Evolutionary conservation across 2,888 invertebrate genomes (phyloP).

Genomic region (Lycocerus yunnanus): DNA sequence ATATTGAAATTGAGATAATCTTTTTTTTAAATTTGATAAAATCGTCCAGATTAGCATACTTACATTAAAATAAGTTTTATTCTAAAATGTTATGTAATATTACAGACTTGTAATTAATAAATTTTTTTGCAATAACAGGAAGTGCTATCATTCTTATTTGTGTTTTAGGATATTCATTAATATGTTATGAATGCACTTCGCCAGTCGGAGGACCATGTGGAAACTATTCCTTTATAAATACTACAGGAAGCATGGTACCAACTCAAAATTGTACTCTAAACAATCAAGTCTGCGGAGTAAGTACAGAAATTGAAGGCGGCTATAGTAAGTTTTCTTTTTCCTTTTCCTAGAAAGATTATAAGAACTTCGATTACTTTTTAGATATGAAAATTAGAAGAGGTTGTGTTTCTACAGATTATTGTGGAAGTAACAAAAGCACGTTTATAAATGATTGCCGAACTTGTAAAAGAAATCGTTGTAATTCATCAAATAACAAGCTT

Average conservation of each 20-base stretch:
- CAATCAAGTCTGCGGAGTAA: neutral
- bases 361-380: neutral
- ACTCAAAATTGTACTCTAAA: neutral
- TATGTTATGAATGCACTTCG: neutral
- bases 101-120: too few species aligned
- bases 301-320: neutral
- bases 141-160: too few species aligned
- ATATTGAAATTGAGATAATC: neutral
- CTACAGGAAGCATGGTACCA: neutral
- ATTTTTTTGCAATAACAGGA: too few species aligned
- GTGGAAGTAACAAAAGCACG: accelerated
- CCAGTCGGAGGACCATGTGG: neutral
- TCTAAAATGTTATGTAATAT: neutral
- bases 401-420: neutral
- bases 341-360: neutral
- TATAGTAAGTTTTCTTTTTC: neutral
- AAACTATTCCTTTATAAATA: neutral
- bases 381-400: neutral
- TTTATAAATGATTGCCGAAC: neutral
- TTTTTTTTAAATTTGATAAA: neutral
- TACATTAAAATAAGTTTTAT: neutral
- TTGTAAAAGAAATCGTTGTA: neutral
- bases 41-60: neutral
- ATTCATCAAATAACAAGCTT: neutral
- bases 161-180: neutral